Evolutionary conservation across 2,113 vertebrate species (phyloP).

Genomic region (Scartelaos histophorus): DNA sequence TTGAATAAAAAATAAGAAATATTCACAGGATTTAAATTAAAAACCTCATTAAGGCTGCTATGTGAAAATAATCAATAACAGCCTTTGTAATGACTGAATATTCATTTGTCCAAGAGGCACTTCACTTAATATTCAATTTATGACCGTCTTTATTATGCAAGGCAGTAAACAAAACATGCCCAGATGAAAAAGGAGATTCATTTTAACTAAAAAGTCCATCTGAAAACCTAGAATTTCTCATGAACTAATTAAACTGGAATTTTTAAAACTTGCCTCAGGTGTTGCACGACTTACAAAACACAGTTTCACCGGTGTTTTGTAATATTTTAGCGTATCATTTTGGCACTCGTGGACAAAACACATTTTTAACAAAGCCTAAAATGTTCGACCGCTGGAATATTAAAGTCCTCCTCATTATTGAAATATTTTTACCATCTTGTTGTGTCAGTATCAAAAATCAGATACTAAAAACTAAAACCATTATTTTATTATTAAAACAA

Average conservation of each 20-base stretch:
- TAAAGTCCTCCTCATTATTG: too few relatives aligned
- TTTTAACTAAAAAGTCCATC: not conserved
- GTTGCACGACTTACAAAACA: too few relatives aligned
- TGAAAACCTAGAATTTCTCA: not conserved
- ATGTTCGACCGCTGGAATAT: too few relatives aligned
- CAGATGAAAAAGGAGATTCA: not conserved
- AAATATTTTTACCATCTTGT: too few relatives aligned
- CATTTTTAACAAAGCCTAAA: too few relatives aligned
- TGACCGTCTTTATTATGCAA: not conserved
- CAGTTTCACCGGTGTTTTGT: too few relatives aligned
- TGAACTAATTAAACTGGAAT: not conserved
- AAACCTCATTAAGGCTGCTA: not conserved
- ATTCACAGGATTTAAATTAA: not conserved
- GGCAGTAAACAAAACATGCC: not conserved
- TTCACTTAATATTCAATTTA: not conserved
- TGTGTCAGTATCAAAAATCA: too few relatives aligned
- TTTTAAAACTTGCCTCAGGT: too few relatives aligned
- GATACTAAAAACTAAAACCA: too few relatives aligned
- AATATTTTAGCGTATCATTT: too few relatives aligned
- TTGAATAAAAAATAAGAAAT: not conserved
- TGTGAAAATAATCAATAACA: not conserved
- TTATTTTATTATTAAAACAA: too few relatives aligned
- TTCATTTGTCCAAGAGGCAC: constrained; percentile 7
- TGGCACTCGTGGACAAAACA: too few relatives aligned
- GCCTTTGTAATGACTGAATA: not conserved